A percentile compares a stretch with the other conserved stretches of the same genome.
phyloP scores from a whole-genome alignment of 2,113 vertebrate genomes.

The Amblyopsis rosae region DNA sequence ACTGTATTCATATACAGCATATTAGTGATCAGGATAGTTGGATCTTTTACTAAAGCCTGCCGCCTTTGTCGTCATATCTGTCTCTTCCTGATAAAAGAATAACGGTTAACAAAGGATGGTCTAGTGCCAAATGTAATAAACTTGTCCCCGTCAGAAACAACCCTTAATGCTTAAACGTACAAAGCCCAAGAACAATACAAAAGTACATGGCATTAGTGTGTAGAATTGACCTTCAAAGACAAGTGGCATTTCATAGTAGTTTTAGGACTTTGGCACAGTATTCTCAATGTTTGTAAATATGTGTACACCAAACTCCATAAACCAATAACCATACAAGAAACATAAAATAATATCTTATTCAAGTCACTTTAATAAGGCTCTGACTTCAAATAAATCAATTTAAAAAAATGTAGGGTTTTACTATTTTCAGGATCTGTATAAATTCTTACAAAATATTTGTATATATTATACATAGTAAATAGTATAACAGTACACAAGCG shows the following conservation, averaged over 20 bases:
- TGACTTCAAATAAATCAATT: too few relatives aligned
- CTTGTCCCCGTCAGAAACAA: constrained; percentile 24
- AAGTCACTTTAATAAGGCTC: too few relatives aligned
- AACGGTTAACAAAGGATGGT: constrained; percentile 49
- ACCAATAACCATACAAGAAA: too few relatives aligned
- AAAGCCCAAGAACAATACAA: constrained; percentile 36
- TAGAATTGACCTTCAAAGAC: neutral
- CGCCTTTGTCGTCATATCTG: constrained; percentile 59
- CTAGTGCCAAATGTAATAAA: constrained; percentile 62
- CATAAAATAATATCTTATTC: too few relatives aligned
- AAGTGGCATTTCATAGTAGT: neutral
- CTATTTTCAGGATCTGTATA: too few relatives aligned
- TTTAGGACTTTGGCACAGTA: neutral
- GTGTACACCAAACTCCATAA: too few relatives aligned
- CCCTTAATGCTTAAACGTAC: constrained; percentile 8
- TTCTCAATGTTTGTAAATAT: too few relatives aligned
- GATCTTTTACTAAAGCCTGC: constrained; percentile 56
- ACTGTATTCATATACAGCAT: neutral
- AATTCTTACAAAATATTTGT: too few relatives aligned
- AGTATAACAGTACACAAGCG: neutral
- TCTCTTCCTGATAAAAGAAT: constrained; percentile 65
- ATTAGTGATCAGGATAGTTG: constrained; percentile 31
- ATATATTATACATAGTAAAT: too few relatives aligned
- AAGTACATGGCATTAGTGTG: neutral
- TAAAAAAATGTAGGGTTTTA: too few relatives aligned